Evolutionary conservation across 2,113 vertebrate genomes (phyloP), one percentile per base, ranked within the genome.

Genomic region (Gallinago media): DNA sequence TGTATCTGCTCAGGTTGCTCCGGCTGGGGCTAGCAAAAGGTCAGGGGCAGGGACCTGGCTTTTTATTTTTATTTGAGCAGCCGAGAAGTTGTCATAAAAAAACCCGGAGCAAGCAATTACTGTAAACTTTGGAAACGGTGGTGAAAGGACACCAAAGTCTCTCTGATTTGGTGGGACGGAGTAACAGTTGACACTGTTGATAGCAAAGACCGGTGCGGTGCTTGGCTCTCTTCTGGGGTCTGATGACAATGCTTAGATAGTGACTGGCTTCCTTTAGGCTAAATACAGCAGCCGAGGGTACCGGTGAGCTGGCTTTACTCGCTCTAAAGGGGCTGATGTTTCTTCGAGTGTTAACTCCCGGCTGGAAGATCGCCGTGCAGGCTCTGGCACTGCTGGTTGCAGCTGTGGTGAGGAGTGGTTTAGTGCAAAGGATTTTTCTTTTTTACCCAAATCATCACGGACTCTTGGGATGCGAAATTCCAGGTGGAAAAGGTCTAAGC

Each of bases 371-470:
- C 9, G 8, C 36, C 20, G 42, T 47, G 12, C 36, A 16, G 84
- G 22, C 40, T 84, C 40, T 36, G 71, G 16, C 31, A 12, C 17
- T 68, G 42, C 42, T 59, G 78, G 17, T 63, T 40, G 82, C 93
- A 91, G 74, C 89, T 5, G 20, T 47, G 65, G 71, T 81, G 87
- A 95, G 61, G 71, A 52, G 36, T 46, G 70, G 38, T 95, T 92
- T 75, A 89, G 52, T 73, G 66, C n/a, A 65, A 83, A 75, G 34
- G 55, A 11, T 70, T 97, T 77, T 94, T 95, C 42, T 67, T 77
- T 77, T 32, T 40, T 29, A 29, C 22, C 13, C 27, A 21, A 74
- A 56, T 80, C 83, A 85, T 56, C 65, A 22, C 4, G 3, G 21
- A 31, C 17, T 4, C 8, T 71, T 59, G 52, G 34, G 70, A 85